A percentile compares a stretch with the other conserved stretches of the same genome.
Evolutionary conservation across 2,888 invertebrate genomes (phyloP).

Genomic region (Drosophila affinis): DNA sequence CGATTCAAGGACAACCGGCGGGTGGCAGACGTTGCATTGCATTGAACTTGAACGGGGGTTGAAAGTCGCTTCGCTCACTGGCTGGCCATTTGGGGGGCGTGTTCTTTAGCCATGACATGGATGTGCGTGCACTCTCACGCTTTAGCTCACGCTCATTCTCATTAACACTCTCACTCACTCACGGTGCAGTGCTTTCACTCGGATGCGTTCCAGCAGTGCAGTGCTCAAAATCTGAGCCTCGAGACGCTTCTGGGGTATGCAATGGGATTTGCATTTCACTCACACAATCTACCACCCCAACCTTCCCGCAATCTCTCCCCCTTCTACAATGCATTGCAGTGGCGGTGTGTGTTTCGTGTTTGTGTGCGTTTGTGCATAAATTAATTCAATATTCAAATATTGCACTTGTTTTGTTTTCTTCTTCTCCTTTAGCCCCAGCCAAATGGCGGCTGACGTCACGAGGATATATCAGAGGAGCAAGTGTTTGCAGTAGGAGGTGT

Average conservation of each 20-base stretch:
- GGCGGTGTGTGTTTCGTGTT: neutral
- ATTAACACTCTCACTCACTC: neutral
- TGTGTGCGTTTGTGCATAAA: slow-evolving; percentile 50
- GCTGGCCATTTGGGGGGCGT: slow-evolving; percentile 59
- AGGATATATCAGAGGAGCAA: neutral
- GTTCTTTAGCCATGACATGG: slow-evolving; percentile 8
- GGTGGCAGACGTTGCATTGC: slow-evolving; percentile 60
- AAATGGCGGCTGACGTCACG: slow-evolving; percentile 57
- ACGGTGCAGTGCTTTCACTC: slow-evolving; percentile 10
- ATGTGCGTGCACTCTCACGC: slow-evolving; percentile 23
- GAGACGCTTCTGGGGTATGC: slow-evolving; percentile 55
- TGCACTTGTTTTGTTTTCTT: slow-evolving; percentile 31
- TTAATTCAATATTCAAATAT: slow-evolving; percentile 66
- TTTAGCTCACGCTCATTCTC: slow-evolving; percentile 10
- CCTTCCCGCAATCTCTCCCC: neutral
- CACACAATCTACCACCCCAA: neutral
- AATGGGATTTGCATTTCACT: slow-evolving; percentile 55
- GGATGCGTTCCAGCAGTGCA: slow-evolving; percentile 21
- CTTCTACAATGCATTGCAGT: neutral
- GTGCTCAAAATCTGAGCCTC: slow-evolving; percentile 29
- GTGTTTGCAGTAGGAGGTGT: slow-evolving; percentile 55
- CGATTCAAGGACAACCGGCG: slow-evolving; percentile 58
- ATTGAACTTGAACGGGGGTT: slow-evolving; percentile 73
- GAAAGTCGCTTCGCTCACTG: slow-evolving; percentile 33
- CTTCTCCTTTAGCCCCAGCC: neutral